Evolutionary conservation across 2,888 invertebrate genomes (phyloP), one percentile per base, ranked within the genome.

Genomic region (Frankliniella fusca): DNA sequence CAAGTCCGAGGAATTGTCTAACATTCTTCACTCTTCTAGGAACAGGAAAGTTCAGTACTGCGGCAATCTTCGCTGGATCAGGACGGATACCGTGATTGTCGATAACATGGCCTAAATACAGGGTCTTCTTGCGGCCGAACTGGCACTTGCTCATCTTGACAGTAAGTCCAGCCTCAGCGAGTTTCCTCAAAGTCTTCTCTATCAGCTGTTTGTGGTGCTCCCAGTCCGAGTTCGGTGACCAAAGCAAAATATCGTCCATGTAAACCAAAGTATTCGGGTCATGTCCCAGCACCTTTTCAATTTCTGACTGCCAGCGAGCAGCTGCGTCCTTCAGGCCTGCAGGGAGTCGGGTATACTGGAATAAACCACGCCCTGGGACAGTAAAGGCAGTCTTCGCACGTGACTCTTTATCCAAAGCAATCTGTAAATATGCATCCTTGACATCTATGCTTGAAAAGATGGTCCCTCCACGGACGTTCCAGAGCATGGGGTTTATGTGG

Each of bases 321-420:
- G 65, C 65, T 7, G 65, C 65, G 65, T 65, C 65, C 15, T 15
- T 20, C 15, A 65, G 65, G 11, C 65, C 65, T 20, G 65, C 65
- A 20, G 65, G 65, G 15, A 65, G 65, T 7, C 65, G 65, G 15
- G 65, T 65, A 20, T 15, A 84, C 49, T 85, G 80, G 81, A 83
- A 50, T 80, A 83, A 23, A 80, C 84, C 84, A 0, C 84, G 81
- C 23, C 82, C 70, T 18, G 84, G 84, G 0, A 85, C 84, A 15
- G 83, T 82, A 70, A 85, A 85, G 0, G 85, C 85, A n/a, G 85
- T 85, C 76, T 85, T 85, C 48, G 84, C 83, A 48, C 82, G 80
- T 38, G 83, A 83, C 10, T n/a, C 28, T 7, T 80, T 48, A 12
- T 82, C 81, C 18, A 85, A 38, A 2, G 81, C 50, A 2, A 85